Percentiles rank a stretch among this genome's conserved stretches.
phyloP scores from a whole-genome alignment of 1,140 invertebrate genomes.

The Trichonephila clavata region DNA sequence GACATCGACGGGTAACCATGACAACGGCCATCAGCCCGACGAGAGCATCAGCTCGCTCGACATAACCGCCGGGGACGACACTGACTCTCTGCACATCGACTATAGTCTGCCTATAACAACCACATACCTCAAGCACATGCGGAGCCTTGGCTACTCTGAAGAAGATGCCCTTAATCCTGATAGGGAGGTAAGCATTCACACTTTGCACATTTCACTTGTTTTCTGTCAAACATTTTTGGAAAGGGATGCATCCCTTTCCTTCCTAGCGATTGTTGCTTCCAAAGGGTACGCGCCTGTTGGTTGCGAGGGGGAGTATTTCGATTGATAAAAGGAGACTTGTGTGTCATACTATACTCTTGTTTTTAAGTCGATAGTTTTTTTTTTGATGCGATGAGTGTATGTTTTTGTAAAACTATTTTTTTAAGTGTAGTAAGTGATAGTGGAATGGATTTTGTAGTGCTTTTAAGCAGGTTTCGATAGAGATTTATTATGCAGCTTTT shows the following conservation, averaged over 20 bases:
- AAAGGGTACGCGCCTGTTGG: neutral
- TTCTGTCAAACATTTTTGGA: too few species aligned
- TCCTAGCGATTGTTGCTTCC: constrained; percentile 20
- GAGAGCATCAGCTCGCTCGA: constrained; percentile 66
- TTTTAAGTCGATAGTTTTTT: too few species aligned
- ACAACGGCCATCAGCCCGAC: constrained; percentile 51
- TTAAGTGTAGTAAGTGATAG: too few species aligned
- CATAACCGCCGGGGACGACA: constrained; percentile 40
- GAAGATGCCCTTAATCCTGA: constrained; percentile 77
- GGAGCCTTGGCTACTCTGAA: constrained; percentile 77
- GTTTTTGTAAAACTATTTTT: too few species aligned
- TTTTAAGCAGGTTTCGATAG: too few species aligned
- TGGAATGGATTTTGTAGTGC: too few species aligned
- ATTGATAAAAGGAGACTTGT: neutral
- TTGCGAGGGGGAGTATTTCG: neutral
- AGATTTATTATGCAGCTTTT: too few species aligned
- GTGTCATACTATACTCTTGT: neutral
- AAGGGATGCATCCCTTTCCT: neutral
- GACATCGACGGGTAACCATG: constrained; percentile 57
- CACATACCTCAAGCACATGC: constrained; percentile 88
- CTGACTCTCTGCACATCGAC: constrained; percentile 83
- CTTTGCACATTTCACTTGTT: neutral
- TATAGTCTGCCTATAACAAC: constrained; percentile 92
- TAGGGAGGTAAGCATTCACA: constrained; percentile 48
- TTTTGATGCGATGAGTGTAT: too few species aligned